phyloP scores from a whole-genome alignment of 2,797 vertebrate species.

The Enteromius thamalakanensis region DNA sequence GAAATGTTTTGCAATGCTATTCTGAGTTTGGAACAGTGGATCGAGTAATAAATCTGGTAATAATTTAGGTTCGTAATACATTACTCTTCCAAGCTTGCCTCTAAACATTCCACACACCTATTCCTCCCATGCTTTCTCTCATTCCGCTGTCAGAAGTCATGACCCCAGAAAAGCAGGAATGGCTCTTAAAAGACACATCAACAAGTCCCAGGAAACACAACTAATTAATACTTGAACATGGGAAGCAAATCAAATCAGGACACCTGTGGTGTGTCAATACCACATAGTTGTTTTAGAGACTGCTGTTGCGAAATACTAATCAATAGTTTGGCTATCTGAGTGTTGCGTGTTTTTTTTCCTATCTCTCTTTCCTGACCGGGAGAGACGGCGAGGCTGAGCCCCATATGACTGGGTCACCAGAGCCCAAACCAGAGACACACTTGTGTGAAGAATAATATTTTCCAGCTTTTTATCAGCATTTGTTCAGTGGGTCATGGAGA shows the following conservation, averaged over 20 bases:
- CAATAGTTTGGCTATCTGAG: slow-evolving; percentile 55
- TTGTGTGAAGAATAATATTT: slow-evolving; percentile 64
- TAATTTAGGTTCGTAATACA: slow-evolving; percentile 26
- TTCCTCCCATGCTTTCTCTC: slow-evolving; percentile 40
- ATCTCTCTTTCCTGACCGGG: slow-evolving; percentile 55
- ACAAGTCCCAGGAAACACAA: slow-evolving; percentile 26
- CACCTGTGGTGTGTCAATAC: slow-evolving; percentile 45
- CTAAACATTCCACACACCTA: slow-evolving; percentile 38
- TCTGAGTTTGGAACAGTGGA: slow-evolving; percentile 23
- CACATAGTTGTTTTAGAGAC: slow-evolving; percentile 37
- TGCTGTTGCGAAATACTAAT: slow-evolving; percentile 46
- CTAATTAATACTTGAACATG: slow-evolving; percentile 35
- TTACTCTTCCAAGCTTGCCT: slow-evolving; percentile 32
- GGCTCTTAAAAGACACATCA: slow-evolving; percentile 35
- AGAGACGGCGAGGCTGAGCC: slow-evolving; percentile 52
- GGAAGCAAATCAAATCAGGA: slow-evolving; percentile 25
- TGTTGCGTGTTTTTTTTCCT: slow-evolving; percentile 51
- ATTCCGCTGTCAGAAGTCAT: slow-evolving; percentile 24
- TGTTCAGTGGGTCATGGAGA: slow-evolving; percentile 69
- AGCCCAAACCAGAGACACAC: slow-evolving; percentile 61
- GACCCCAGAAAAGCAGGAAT: slow-evolving; percentile 15
- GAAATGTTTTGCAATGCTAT: slow-evolving; percentile 25
- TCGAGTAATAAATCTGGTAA: slow-evolving; percentile 39
- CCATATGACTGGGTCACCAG: slow-evolving; percentile 46
- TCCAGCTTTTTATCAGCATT: slow-evolving; percentile 73